Conservation (phyloP, 1,140 invertebrate species). For the Philopotamus ludificatus region DNA sequence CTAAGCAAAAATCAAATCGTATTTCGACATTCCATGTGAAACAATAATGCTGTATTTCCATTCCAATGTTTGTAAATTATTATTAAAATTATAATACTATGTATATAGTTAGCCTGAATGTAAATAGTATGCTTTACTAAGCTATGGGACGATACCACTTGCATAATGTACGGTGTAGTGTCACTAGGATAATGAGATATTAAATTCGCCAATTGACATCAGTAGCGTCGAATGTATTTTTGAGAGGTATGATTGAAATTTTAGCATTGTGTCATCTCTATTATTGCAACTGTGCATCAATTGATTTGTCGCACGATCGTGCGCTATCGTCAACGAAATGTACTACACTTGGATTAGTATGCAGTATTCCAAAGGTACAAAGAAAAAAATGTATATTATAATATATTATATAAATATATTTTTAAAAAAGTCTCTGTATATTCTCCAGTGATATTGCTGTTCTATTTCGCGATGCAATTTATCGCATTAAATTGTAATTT, state of each 20-base stretch:
- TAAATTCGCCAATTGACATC: background rate
- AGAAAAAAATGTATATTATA: slow-evolving; percentile 32
- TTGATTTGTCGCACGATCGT: background rate
- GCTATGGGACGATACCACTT: background rate
- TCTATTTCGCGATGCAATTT: too few species aligned
- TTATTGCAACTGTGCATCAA: background rate
- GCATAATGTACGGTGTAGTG: background rate
- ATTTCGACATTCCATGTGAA: slow-evolving; percentile 36
- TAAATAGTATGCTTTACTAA: slow-evolving; percentile 32
- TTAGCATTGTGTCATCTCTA: slow-evolving; percentile 1
- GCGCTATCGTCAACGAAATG: too few species aligned
- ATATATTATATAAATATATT: slow-evolving; percentile 8
- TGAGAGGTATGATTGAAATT: background rate
- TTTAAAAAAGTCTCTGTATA: background rate
- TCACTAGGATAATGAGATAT: slow-evolving; percentile 1
- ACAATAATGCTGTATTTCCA: slow-evolving; percentile 25
- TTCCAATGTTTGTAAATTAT: slow-evolving; percentile 41
- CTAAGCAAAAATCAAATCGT: background rate
- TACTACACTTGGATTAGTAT: slow-evolving; percentile 34
- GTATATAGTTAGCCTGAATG: slow-evolving; percentile 42
- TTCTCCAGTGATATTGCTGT: slow-evolving; percentile 4
- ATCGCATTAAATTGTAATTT: too few species aligned
- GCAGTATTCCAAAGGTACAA: slow-evolving; percentile 42
- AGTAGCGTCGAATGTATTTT: slow-evolving; percentile 5
- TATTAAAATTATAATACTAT: slow-evolving; percentile 28